Percentiles rank a stretch among this genome's conserved stretches.
Conservation (phyloP, 2,888 invertebrate species). For the Rhamnusium bicolor region DNA sequence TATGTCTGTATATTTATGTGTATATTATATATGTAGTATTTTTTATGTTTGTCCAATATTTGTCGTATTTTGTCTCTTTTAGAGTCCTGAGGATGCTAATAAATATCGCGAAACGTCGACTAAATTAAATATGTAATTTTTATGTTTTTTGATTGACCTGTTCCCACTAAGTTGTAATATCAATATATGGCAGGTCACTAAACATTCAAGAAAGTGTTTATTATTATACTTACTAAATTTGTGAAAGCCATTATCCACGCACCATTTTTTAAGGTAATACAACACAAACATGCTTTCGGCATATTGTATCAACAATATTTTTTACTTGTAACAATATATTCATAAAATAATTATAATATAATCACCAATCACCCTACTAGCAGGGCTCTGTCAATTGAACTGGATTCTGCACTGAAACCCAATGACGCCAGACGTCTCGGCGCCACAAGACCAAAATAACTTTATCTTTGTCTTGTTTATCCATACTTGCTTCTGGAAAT, state of each 20-base stretch:
- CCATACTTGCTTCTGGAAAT: neutral
- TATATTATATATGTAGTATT: too few species aligned
- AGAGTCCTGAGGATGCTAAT: too few species aligned
- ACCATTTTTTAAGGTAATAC: constrained; percentile 55
- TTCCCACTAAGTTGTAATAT: too few species aligned
- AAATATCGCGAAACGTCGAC: too few species aligned
- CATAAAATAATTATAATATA: constrained; percentile 21
- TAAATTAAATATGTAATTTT: too few species aligned
- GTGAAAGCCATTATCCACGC: constrained; percentile 57
- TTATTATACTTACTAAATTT: constrained; percentile 56
- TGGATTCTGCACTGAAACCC: constrained; percentile 39
- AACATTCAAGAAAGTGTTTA: too few species aligned
- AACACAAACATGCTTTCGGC: constrained; percentile 53
- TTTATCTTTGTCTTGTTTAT: constrained; percentile 33
- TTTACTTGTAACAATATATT: neutral
- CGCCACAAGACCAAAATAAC: constrained; percentile 41
- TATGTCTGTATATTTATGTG: too few species aligned
- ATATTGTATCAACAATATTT: constrained; percentile 29
- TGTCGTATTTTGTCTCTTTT: too few species aligned
- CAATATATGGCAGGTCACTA: too few species aligned
- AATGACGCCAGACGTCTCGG: constrained; percentile 55
- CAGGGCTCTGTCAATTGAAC: constrained; percentile 17
- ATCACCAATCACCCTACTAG: constrained; percentile 13
- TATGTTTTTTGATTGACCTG: too few species aligned
- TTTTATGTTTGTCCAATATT: too few species aligned